A percentile compares a stretch with the other conserved stretches of the same genome.
Evolutionary conservation across 1,140 invertebrate genomes (phyloP).

Genomic region (Heterodera carotae): DNA sequence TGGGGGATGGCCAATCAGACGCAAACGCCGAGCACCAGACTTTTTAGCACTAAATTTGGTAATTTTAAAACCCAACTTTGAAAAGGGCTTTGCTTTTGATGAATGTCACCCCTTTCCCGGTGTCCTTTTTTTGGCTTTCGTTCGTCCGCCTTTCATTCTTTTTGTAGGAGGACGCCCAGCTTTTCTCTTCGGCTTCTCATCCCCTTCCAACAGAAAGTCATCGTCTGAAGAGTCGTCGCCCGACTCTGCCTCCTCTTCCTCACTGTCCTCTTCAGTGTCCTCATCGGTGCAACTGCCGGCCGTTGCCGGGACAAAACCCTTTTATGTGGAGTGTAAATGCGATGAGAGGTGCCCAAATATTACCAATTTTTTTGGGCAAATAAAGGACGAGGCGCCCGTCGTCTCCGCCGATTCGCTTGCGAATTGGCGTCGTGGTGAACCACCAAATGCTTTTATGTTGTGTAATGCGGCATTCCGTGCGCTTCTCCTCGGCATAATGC

Average conservation of each 20-base stretch:
- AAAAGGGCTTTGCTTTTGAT: not conserved
- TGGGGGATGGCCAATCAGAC: not conserved
- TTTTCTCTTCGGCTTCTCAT: constrained; percentile 17
- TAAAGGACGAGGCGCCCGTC: not conserved
- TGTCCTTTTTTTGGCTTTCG: constrained; percentile 14
- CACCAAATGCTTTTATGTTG: constrained; percentile 46
- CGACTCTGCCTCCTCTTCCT: constrained; percentile 55
- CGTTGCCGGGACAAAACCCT: constrained; percentile 21
- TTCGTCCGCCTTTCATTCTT: constrained; percentile 1
- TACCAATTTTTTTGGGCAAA: constrained; percentile 21
- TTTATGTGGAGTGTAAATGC: not conserved
- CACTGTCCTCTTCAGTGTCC: constrained; percentile 35
- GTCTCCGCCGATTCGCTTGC: constrained; percentile 14
- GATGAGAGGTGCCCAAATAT: not conserved
- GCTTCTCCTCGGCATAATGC: constrained; percentile 47
- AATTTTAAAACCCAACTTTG: not conserved
- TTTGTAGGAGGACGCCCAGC: constrained; percentile 17
- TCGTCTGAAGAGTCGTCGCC: constrained; percentile 49
- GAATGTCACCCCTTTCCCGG: not conserved
- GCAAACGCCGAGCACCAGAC: not conserved
- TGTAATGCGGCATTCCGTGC: constrained; percentile 46
- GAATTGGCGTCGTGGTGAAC: constrained; percentile 1
- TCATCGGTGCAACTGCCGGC: constrained; percentile 29
- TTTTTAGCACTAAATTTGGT: not conserved
- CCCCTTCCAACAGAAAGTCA: constrained; percentile 33